Base-by-base conservation (phyloP, 2,797 vertebrate genomes). In the Lagorchestes hirsutus region DNA sequence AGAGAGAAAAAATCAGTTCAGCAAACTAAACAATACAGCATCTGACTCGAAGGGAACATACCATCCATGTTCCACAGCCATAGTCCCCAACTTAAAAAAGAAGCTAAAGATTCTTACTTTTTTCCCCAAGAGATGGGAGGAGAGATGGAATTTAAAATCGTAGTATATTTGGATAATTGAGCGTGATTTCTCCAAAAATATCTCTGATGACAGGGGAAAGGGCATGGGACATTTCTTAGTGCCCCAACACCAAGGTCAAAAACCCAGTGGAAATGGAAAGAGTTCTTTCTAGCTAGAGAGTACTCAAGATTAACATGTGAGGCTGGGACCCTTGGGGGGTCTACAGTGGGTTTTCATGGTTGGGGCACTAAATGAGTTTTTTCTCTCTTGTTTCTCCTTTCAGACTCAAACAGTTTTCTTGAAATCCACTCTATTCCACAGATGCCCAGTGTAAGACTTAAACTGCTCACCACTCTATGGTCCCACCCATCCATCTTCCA, bases 381-480 rank as follows among this genome's bases (percentile, higher is more conserved):
- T 54, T 93, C n/a, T 94, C 27, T 6, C 3, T 8, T 0, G 0
- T 94, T 96, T 96, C 93, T 96, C 95, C 91, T 92, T 95, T 54
- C 82, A 98, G 97, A n/a, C 55, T 56, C 95, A 93, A 58, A 96
- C 40, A 0, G 0, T 96, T 57, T 12, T 97, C 67, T 96, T n/a
- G 93, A 6, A 0, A 0, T 93, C 50, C 54, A 93, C 6, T 50
- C 29, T 5, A 0, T 0, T 22, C 95, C 93, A 59, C 95, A 50
- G 18, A 82, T 57, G 96, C 93, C 93, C 50, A 46, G 57, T 11
- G 96, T 97, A 97, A 95, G 97, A 97, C 67, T 93, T 54, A 56
- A 92, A 27, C 5, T n/a, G 90, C 56, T 34, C 34, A 5, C 16
- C 67, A 56, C 22, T 74, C 93, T 57, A 55, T 54, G 58, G 13